Base-by-base conservation (phyloP, 2,888 invertebrate genomes). In the Ochropleura leucogaster region DNA sequence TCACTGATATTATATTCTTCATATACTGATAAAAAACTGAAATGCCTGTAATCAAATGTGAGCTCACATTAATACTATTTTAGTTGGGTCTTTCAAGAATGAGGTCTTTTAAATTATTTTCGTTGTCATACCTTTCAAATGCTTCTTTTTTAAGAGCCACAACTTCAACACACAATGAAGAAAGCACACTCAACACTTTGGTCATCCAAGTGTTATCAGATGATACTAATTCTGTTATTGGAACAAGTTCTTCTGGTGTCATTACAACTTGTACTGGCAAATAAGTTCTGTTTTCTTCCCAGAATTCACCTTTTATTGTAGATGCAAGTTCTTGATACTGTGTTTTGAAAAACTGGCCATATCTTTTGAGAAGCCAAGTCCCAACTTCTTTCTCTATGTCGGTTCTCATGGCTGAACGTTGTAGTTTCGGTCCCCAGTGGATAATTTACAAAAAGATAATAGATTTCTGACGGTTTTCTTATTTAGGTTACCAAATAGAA, bases 171-270 rank as follows among this genome's bases (percentile, higher is more conserved):
- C 98, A 98, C 3, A 99, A 95, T 12, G 98, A 97, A 20, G 98
- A 97, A 76, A 99, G 97, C 0, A 98, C 98, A 60, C 98, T 97
- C 12, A 99, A 95, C 64, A 99, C 97, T 94, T 98, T 98, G 53
- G 98, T 98, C 87, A 99, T 97, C 67, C 98, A 95, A 90, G 98
- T 98, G 90, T 98, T 98, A 93, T 99, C 98, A 44, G 98, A 98
- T 83, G 98, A 97, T 16, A 98, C 97, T 78, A 99, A 93, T 83
- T 98, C 97, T 51, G 98, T 94, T 51, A 98, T 92, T 7, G 97
- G 96, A 18, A 97, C 95, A 83, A 97, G 97, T 93, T 98, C 98
- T 83, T 93, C 96, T 3, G 97, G 97, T 60, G 87, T 87, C 89
- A 95, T 91, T 51, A 86, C 83, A 59, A 95, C 90, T 91, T 94